Conservation (phyloP, 2,888 invertebrate genomes). For the Charanyca ferruginea region DNA sequence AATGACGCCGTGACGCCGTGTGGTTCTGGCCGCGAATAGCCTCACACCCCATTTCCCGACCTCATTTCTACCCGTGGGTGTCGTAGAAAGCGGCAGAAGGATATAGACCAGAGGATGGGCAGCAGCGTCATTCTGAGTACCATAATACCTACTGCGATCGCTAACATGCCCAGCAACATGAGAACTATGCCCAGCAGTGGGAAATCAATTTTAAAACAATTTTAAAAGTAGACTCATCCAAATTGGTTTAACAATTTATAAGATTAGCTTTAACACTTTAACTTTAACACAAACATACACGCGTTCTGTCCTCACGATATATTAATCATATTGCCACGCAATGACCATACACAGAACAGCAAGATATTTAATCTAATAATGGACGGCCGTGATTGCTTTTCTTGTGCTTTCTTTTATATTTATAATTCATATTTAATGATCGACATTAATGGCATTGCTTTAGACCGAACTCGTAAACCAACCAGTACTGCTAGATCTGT, state of each 20-base stretch:
- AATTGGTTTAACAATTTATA: slow-evolving; percentile 39
- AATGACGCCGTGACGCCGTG: too few relatives aligned
- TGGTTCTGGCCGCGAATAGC: too few relatives aligned
- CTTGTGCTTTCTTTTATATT: slow-evolving; percentile 89
- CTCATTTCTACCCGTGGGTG: too few relatives aligned
- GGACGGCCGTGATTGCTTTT: slow-evolving; percentile 86
- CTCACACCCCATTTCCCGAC: too few relatives aligned
- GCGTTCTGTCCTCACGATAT: slow-evolving; percentile 45
- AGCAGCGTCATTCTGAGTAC: too few relatives aligned
- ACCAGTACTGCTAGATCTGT: slow-evolving; percentile 74
- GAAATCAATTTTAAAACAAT: slow-evolving; percentile 17
- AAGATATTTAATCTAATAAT: slow-evolving; percentile 88
- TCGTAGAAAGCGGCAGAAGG: too few relatives aligned
- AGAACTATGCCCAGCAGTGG: too few relatives aligned
- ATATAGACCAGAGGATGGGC: too few relatives aligned
- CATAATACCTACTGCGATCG: too few relatives aligned
- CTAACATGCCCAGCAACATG: too few relatives aligned
- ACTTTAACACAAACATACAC: slow-evolving; percentile 33
- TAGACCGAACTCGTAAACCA: slow-evolving; percentile 74
- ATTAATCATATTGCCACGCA: slow-evolving; percentile 57
- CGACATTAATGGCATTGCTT: slow-evolving; percentile 89
- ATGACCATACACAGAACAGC: slow-evolving; percentile 70
- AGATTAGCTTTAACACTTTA: slow-evolving; percentile 37
- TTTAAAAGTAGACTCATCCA: slow-evolving; percentile 27
- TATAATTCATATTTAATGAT: slow-evolving; percentile 91